Base-by-base conservation (phyloP, 2,888 invertebrate species). In the Mystacides longicornis region DNA sequence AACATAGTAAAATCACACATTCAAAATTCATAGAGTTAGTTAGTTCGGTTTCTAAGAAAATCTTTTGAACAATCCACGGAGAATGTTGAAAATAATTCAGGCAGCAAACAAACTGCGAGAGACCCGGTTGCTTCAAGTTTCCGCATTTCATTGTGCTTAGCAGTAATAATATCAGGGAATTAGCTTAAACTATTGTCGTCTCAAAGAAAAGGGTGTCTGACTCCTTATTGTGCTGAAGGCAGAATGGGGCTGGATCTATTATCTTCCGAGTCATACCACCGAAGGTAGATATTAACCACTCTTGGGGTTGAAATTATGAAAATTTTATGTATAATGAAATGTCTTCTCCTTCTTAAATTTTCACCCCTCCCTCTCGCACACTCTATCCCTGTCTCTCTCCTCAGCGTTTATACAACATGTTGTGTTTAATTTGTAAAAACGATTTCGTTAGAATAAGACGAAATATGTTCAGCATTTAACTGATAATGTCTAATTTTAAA, bases 101-200 rank as follows among this genome's bases (percentile, higher is more conserved):
- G 11, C 23, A 20, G 21, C 20, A 11, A 51, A 51, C 42, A 51
- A 23, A 21, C 46, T 52, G 19, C 19, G 53, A 50, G n/a, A n/a
- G 46, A 49, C 55, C 57, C 52, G 33, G 55, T 56, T 20, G 49
- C 37, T 42, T 52, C 46, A 51, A 58, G 55, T 58, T 58, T 58
- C 37, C 42, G 49, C 57, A 45, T 33, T 27, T 23, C 49, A 52
- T 54, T 57, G 52, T 57, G 37, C 19, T 18, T 18, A 19, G 42
- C 51, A 52, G 52, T 54, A 54, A 49, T 54, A 46, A 55, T 54
- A 33, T 51, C 27, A 23, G 21, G 23, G 52, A 54, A 57, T 57
- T 57, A 54, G 57, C 48, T 51, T 52, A 51, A 57, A 55, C 57
- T 53, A 56, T 59, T 59, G 56, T 59, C 54, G 42, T 52, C 50